Evolutionary conservation across 1,140 invertebrate species (phyloP), one percentile per base, ranked within the genome.

Genomic region (Cherax destructor): DNA sequence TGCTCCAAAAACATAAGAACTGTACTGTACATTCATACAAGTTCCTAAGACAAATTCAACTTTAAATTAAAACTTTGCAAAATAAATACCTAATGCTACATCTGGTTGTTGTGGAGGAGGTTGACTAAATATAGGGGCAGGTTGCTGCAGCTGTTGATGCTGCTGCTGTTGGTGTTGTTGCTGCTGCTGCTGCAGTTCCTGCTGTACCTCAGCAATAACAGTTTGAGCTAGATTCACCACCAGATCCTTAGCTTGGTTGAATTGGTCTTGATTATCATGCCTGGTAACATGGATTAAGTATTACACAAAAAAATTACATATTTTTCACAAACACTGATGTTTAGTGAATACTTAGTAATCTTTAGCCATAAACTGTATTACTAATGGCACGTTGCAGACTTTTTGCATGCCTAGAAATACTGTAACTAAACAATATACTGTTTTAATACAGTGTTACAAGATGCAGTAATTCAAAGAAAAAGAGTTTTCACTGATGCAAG

Each of bases 201-300:
- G 88, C 49, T 91, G 89, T 16, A 92, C 78, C 30, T 92, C 86
- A 50, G 81, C 76, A 41, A 92, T 85, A 41, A 92, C 86, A 65
- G 91, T 92, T 30, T 92, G 91, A 50, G 91, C 91, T 65, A 92
- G 65, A 74, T 92, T 92, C 16, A 92, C 91, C 6, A 92, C 91
- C 1, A 92, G 86, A 7, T 92, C 91, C 72, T 92, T 92, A 4
- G 91, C 91, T 77, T 92, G 86, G 24, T 92, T 92, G 49, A 92
- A 92, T 41, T 92, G 86, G 5, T 92, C 91, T 79, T 92, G 91
- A 50, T 92, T 92, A 49, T 92, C 81, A 84, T 92, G 91, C 49
- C 91, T 92, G 76, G 11, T 21, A 83, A 83, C 21, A 61, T 24
- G 5, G 10, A 52, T 80, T 50, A 1, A 24, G 10, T 16, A 52